Percentiles rank a stretch among this genome's conserved stretches.
Evolutionary conservation across 2,113 vertebrate genomes (phyloP).

Genomic region (Lycaon pictus): DNA sequence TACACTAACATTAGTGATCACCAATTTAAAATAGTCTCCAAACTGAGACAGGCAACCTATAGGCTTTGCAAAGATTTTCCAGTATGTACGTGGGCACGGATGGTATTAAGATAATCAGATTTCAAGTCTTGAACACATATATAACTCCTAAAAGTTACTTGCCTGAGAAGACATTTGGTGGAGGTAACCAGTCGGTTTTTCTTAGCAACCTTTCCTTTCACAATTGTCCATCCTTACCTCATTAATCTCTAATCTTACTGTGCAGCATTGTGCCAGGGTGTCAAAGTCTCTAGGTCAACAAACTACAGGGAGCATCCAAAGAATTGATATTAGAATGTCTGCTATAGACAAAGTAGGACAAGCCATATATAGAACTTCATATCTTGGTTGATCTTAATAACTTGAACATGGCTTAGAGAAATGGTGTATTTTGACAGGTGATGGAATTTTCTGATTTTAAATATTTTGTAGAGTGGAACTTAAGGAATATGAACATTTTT

Average conservation of each 20-base stretch:
- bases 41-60: background rate
- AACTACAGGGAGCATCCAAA: background rate
- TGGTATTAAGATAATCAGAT: background rate
- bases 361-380: background rate
- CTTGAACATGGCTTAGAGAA: background rate
- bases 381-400: background rate
- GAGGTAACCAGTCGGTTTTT: background rate
- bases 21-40: background rate
- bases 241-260: background rate
- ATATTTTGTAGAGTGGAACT: background rate
- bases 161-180: background rate
- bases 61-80: background rate
- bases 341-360: background rate
- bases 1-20: background rate
- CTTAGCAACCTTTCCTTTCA: background rate
- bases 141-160: background rate
- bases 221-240: background rate
- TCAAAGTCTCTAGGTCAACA: background rate
- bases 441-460: slow-evolving; percentile 1
- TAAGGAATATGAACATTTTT: background rate
- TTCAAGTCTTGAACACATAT: background rate
- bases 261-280: background rate
- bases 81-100: background rate
- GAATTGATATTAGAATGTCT: background rate
- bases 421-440: background rate